Evolutionary conservation across 2,113 vertebrate genomes (phyloP).

Genomic region (Alouatta palliata): DNA sequence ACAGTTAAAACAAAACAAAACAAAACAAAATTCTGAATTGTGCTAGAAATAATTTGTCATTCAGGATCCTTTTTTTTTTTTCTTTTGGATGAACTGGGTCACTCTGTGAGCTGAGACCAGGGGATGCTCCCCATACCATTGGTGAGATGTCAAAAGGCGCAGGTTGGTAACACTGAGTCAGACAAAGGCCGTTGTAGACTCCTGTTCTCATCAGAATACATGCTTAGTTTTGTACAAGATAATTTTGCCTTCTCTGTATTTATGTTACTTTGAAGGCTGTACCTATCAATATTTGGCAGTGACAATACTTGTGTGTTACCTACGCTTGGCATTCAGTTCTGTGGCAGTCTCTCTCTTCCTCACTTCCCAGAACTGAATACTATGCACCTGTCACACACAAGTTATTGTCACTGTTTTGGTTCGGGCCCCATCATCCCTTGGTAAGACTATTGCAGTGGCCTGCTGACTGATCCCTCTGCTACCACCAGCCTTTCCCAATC

Average conservation of each 20-base stretch:
- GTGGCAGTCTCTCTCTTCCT: neutral
- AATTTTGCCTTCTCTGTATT: neutral
- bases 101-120: neutral
- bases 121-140: neutral
- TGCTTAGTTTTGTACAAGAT: neutral
- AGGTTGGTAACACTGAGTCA: neutral
- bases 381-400: neutral
- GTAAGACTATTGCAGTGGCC: neutral
- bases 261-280: neutral
- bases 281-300: neutral
- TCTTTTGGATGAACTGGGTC: neutral
- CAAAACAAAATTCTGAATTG: slow-evolving; percentile 48
- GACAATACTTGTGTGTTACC: neutral
- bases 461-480: neutral
- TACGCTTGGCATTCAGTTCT: neutral
- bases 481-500: neutral
- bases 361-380: neutral
- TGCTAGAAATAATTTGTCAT: slow-evolving; percentile 56
- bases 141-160: neutral
- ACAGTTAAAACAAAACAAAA: slow-evolving; percentile 68
- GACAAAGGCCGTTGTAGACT: neutral
- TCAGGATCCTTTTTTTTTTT: neutral
- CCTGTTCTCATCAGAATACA: neutral
- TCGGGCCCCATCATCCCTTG: neutral
- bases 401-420: neutral